These are phyloP conservation scores for Tympanuchus pallidicinctus DNA, from an alignment of 2,113 vertebrate species.

Conservation along the genomic window DNA sequence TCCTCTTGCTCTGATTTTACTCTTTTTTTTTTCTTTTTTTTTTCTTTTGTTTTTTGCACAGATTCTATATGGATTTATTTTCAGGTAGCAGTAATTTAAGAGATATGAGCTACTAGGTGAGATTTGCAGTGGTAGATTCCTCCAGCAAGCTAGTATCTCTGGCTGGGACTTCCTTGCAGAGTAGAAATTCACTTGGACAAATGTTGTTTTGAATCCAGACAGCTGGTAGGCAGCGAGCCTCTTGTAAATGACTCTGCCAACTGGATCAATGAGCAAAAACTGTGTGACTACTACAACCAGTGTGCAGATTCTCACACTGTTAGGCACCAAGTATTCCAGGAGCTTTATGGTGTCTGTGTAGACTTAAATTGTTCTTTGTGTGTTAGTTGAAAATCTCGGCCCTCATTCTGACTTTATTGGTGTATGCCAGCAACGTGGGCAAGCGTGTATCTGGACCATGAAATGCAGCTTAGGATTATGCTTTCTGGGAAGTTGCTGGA, in stretches of 20 bases:
- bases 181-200: neutral
- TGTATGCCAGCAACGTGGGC: neutral
- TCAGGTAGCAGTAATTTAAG: neutral
- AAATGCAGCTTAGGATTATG: neutral
- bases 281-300: neutral
- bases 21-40: neutral
- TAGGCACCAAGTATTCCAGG: neutral
- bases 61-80: neutral
- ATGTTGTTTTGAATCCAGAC: neutral
- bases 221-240: neutral
- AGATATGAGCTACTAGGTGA: accelerated
- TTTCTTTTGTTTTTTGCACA: neutral
- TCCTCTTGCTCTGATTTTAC: neutral
- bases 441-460: neutral
- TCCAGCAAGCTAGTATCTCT: neutral
- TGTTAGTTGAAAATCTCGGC: neutral
- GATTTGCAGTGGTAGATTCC: neutral
- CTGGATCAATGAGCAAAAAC: neutral
- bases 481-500: neutral
- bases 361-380: accelerated
- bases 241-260: neutral
- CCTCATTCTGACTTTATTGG: neutral
- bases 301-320: neutral
- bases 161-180: neutral
- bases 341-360: neutral